phyloP scores from a whole-genome alignment of 2,797 vertebrate species.

The Gallirallus australis region DNA sequence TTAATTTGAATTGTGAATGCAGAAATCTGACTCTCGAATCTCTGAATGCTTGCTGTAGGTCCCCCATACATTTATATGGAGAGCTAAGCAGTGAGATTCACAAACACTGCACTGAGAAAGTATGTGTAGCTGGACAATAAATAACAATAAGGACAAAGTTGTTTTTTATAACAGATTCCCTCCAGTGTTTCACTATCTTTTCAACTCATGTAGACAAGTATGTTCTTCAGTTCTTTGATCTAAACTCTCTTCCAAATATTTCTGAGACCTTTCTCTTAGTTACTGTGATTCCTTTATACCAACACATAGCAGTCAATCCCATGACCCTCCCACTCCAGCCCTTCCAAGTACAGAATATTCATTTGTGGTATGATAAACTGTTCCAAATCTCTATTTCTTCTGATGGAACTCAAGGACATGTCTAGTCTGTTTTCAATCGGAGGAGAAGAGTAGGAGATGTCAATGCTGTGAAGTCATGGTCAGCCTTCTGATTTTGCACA shows the following conservation, averaged over 20 bases:
- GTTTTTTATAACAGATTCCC: not conserved
- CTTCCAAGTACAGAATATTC: not conserved
- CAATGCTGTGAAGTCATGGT: not conserved
- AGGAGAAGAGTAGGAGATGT: not conserved
- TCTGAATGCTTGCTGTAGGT: not conserved
- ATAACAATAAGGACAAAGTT: rapidly evolving
- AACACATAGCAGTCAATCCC: not conserved
- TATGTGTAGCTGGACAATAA: not conserved
- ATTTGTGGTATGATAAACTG: not conserved
- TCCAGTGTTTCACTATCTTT: not conserved
- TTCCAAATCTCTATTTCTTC: not conserved
- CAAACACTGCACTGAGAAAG: not conserved
- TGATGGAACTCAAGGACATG: not conserved
- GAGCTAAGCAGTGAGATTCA: not conserved
- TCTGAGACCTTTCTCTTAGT: not conserved
- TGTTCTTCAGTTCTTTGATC: not conserved
- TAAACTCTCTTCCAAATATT: not conserved
- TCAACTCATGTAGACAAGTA: not conserved
- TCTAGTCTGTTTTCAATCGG: not conserved
- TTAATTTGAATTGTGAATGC: not conserved
- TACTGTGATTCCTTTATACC: not conserved
- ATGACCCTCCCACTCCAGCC: no score
- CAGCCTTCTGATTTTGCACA: not conserved
- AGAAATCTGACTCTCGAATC: not conserved
- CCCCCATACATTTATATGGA: not conserved